Evolutionary conservation across 2,888 invertebrate species (phyloP).

Genomic region (Conchocele bisecta): DNA sequence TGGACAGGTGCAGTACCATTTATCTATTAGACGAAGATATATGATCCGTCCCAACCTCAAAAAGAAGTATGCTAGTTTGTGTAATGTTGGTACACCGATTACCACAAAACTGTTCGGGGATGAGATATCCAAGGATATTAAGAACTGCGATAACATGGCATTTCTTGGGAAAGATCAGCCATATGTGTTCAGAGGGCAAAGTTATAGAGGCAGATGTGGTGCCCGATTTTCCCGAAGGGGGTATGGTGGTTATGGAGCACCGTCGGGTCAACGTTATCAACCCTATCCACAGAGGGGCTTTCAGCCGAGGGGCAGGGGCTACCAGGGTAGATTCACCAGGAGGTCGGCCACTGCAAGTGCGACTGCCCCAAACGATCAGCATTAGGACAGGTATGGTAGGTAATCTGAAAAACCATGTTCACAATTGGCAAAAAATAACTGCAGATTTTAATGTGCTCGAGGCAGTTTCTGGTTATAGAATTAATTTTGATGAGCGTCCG

Average conservation of each 20-base stretch:
- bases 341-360: not conserved
- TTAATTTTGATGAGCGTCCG: not conserved
- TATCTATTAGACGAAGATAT: not conserved
- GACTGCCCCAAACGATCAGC: not conserved
- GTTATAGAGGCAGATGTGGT: not conserved
- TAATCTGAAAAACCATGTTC: not conserved
- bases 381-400: not conserved
- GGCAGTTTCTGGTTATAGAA: not conserved
- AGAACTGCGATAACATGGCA: not conserved
- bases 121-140: conserved; percentile 1
- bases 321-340: no score
- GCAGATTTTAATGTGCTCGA: not conserved
- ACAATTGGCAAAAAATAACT: not conserved
- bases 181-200: not conserved
- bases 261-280: not conserved
- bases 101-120: conserved; percentile 1
- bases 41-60: not conserved
- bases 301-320: no score
- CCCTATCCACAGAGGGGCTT: not conserved
- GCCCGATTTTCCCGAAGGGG: not conserved
- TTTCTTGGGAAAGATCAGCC: not conserved
- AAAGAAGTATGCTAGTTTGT: conserved; percentile 7
- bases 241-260: not conserved
- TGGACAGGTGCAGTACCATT: conserved; percentile 1
- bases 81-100: not conserved